Evolutionary conservation across 2,113 vertebrate genomes (phyloP).

Genomic region (Prochilodus magdalenae): DNA sequence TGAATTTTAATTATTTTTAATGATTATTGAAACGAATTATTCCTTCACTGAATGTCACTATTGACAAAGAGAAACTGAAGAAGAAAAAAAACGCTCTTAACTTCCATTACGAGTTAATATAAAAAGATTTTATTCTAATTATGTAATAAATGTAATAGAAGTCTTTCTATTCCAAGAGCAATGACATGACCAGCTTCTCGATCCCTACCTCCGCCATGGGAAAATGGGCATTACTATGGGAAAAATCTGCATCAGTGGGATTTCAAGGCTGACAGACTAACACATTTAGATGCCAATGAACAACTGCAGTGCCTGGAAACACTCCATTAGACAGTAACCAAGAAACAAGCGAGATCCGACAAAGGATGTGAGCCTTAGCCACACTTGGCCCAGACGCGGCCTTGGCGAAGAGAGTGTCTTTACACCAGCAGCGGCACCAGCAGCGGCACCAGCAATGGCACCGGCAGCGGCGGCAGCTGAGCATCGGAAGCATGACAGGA

Average conservation of each 20-base stretch:
- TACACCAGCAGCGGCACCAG: constrained; percentile 10
- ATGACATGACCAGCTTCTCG: no score
- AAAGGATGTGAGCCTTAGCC: background rate
- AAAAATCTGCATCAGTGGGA: background rate
- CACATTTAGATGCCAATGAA: background rate
- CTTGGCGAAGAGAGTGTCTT: constrained; percentile 13
- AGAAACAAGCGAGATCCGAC: background rate
- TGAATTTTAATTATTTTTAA: no score
- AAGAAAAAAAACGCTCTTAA: no score
- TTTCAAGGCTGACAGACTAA: background rate
- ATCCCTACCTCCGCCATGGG: no score
- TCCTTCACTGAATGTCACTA: no score
- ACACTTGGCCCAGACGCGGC: background rate
- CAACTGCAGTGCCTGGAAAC: background rate
- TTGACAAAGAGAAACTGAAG: no score
- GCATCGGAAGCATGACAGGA: constrained; percentile 33
- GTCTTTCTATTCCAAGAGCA: no score
- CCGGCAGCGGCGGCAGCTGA: constrained; percentile 6
- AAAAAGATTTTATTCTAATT: no score
- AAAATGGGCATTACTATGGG: background rate
- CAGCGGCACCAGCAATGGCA: no score
- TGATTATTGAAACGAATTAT: no score
- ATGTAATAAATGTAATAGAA: no score
- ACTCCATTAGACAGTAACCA: background rate
- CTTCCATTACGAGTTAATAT: no score